Evolutionary conservation across 2,113 vertebrate species (phyloP), one percentile per base, ranked within the genome.

Genomic region (Fukomys damarensis): DNA sequence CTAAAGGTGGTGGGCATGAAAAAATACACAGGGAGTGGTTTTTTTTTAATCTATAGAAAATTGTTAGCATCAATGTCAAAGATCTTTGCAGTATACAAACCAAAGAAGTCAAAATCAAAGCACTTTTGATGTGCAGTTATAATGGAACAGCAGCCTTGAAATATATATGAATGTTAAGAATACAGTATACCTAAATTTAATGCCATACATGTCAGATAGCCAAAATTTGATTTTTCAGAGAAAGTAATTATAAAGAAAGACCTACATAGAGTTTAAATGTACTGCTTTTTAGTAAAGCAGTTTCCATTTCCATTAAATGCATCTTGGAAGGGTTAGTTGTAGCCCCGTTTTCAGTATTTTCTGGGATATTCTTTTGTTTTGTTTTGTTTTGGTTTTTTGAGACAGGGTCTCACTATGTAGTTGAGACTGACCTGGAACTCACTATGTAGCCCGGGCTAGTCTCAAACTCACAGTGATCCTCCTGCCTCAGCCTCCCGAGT

Each of bases 201-300:
- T 70, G 30, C n/a, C 54, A 56, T 65, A 63, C 11, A 17, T 1
- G 38, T 91, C 66, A 91, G 16, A 58, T 7, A 89, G 56, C 61
- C 30, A 59, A 65, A 86, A 80, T 14, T 74, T 83, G 41, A 66
- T 80, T 49, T 52, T 41, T 76, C 54, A 84, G 32, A 85, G 86
- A 92, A 92, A 95, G 38, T 32, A 76, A 66, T 86, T 86, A 20
- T 83, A 41, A 89, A 89, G 52, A 79, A 89, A 95, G 59, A 59
- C 79, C 32, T 52, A 85, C 12, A 17, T 5, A 84, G 56, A 85
- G 52, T 93, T 91, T 82, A 77, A 92, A 81, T 84, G 14, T 56
- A 59, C 79, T 85, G 20, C 49, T 85, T 70, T 58, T 86, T 70
- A 93, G 68, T 86, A 61, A 82, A 96, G 61, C 30, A 41, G 24